Evolutionary conservation across 2,113 vertebrate species (phyloP).

Genomic region (Chiloscyllium plagiosum): DNA sequence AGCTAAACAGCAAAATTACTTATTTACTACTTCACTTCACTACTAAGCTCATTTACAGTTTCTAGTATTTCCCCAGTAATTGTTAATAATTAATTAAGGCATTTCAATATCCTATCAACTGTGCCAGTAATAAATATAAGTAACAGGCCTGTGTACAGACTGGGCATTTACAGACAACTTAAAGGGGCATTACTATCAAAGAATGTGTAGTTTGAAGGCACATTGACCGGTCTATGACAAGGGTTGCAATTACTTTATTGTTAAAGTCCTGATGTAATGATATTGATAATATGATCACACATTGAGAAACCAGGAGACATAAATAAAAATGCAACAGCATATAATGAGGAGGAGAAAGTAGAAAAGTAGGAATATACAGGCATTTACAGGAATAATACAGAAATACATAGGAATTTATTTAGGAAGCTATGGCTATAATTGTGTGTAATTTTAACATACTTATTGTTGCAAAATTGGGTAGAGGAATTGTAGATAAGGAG

Average conservation of each 20-base stretch:
- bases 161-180: background rate
- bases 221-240: background rate
- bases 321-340: background rate
- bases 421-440: too few species aligned
- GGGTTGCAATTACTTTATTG: background rate
- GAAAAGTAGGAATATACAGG: too few species aligned
- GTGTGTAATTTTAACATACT: too few species aligned
- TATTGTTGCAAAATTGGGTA: too few species aligned
- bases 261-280: background rate
- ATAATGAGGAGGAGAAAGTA: too few species aligned
- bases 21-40: slow-evolving; percentile 9
- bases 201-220: background rate
- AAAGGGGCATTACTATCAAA: background rate
- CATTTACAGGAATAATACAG: too few species aligned
- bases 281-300: background rate
- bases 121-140: background rate
- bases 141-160: background rate
- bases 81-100: background rate
- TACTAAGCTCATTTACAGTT: background rate
- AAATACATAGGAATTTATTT: too few species aligned
- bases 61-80: background rate
- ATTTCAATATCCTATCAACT: background rate
- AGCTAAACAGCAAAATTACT: background rate
- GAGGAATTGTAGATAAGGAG: too few species aligned
- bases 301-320: background rate